Base-by-base conservation (phyloP, 1,140 invertebrate species). In the Drosophila parabipectinata region DNA sequence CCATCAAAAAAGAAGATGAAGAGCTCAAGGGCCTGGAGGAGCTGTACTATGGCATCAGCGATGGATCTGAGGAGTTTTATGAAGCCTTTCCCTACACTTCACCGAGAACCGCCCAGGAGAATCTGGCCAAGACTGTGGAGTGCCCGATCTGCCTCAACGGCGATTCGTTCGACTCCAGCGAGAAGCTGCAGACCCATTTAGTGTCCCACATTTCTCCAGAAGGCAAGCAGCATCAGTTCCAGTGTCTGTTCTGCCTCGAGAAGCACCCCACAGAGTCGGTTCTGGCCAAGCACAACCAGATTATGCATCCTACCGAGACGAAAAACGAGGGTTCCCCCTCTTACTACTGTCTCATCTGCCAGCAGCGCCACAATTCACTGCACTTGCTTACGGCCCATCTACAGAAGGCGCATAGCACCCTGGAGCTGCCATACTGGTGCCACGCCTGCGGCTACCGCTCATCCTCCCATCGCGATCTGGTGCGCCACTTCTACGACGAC, bases 391-490 rank as follows among this genome's bases (percentile, higher is more conserved):
- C 95, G 1, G 93, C 95, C 71, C 96, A 97, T 91, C 94, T 97
- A 93, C 94, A 96, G 62, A 94, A 94, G 61, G 94, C 94, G 66
- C 97, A 97, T 92, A 93, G 94, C 62, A 95, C 95, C 21, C 93
- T 94, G 4, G 97, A 97, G 91, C 93, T 97, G 91, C 97, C 97
- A 1, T 98, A 97, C 90, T 92, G 93, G 37, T 97, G 97, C 88
- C 94, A 94, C 24, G 93, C 94, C 26, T 97, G 96, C 79, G 92
- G 93, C 50, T 96, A 95, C 91, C 93, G 95, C 39, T 94, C 94
- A 12, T 97, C 96, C 7, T 95, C 95, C 60, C 96, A 97, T 89
- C 94, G 95, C 64, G 93, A 95, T 69, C 92, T 94, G 18, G 94
- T 96, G 47, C 94, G 96, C 82, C 96, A 97, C 92, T 96, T 94